These are phyloP conservation scores for Aricia agestis DNA, from an alignment of 1,140 invertebrate genomes.

Conservation along the genomic window DNA sequence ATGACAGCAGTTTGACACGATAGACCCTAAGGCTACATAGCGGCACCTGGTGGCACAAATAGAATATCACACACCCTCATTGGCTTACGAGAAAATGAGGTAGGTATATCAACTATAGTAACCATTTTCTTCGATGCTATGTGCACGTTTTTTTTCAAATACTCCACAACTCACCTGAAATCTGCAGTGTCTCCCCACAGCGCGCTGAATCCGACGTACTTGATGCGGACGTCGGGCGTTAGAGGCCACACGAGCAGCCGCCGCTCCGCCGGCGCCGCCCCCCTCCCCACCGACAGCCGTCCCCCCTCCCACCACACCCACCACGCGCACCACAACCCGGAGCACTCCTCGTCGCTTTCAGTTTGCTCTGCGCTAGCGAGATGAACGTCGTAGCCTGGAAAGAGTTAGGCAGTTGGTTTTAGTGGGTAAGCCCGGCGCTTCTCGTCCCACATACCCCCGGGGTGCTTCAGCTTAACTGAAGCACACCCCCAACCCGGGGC, in stretches of 20 bases:
- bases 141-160: too few relatives aligned
- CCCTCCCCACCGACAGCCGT: constrained; percentile 75
- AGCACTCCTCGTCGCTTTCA: constrained; percentile 64
- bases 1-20: too few relatives aligned
- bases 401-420: neutral
- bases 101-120: too few relatives aligned
- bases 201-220: constrained; percentile 79
- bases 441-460: too few relatives aligned
- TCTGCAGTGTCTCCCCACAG: constrained; percentile 79
- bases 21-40: too few relatives aligned
- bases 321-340: constrained; percentile 74
- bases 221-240: constrained; percentile 76
- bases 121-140: too few relatives aligned
- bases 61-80: too few relatives aligned
- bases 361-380: constrained; percentile 76
- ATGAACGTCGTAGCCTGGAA: constrained; percentile 78
- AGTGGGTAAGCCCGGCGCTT: too few relatives aligned
- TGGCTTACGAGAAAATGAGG: too few relatives aligned
- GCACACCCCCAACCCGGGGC: too few relatives aligned
- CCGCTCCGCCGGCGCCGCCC: constrained; percentile 69
- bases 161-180: constrained; percentile 76
- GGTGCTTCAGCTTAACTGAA: too few relatives aligned
- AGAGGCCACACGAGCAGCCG: constrained; percentile 77
- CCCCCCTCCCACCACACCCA: constrained; percentile 80
- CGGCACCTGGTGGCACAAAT: too few relatives aligned